Conservation (phyloP, 1,140 invertebrate genomes). For the Nomia melanderi region DNA sequence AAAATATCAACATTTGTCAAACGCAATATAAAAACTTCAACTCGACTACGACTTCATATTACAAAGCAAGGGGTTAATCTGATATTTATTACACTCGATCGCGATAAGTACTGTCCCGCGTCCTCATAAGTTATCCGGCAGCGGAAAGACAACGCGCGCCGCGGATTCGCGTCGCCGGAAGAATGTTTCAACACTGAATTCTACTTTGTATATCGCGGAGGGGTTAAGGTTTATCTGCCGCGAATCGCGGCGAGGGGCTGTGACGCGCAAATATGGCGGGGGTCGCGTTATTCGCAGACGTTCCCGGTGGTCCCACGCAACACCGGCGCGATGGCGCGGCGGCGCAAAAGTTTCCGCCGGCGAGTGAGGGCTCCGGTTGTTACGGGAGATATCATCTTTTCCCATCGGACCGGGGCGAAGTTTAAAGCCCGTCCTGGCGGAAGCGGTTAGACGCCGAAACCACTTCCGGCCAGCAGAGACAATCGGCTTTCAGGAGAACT, state of each 20-base stretch:
- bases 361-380: slow-evolving; percentile 28
- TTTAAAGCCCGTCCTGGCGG: slow-evolving; percentile 54
- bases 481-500: slow-evolving; percentile 49
- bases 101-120: no score
- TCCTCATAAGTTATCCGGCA: no score
- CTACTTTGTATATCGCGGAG: neutral
- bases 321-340: neutral
- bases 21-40: no score
- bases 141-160: no score
- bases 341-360: slow-evolving; percentile 39
- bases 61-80: no score
- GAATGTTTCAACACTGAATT: neutral
- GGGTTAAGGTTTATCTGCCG: neutral
- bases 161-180: neutral
- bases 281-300: neutral
- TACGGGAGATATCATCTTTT: slow-evolving; percentile 50
- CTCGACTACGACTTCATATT: no score
- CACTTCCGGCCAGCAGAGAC: slow-evolving; percentile 61
- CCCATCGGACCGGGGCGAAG: slow-evolving; percentile 43
- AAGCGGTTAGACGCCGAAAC: slow-evolving; percentile 63
- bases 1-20: no score
- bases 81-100: no score
- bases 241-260: neutral
- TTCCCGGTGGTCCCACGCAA: neutral
- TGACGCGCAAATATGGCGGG: neutral